Evolutionary conservation across 2,888 invertebrate genomes (phyloP), one percentile per base, ranked within the genome.

Genomic region (Hypomecis atomaria): DNA sequence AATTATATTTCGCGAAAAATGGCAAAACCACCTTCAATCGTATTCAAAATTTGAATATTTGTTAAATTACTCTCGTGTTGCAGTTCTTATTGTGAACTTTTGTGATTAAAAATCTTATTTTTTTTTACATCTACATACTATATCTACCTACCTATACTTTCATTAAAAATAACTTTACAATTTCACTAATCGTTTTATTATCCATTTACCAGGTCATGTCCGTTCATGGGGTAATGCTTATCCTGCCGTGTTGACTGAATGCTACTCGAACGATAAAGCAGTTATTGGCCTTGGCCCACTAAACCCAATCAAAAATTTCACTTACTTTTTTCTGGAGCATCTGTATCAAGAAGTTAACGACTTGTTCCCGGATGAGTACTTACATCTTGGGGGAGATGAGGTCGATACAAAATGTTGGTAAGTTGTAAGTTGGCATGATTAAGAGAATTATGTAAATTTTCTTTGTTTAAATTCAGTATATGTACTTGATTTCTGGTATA

Each of bases 381-480:
- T 98, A n/a, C 98, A 98, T 86, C 84, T 98, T 0, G 98, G 98
- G 5, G 98, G 98, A 0, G 98, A 99, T 83, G 98, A 99, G 90
- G 97, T 98, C 0, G 94, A 94, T 38, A 95, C 95, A 78, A 89
- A 91, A 57, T 98, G 98, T 82, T 98, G 98, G 98, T 96, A 84
- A 89, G 89, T 59, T 13, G 23, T 2, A 10, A 36, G 23, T 23
- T 23, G 23, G 23, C 23, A 23, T 23, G 23, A 23, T 23, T 3
- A 1, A 2, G 3, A 23, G 23, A 3, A 23, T 23, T 2, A 23
- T 23, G 1, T 3, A 23, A 23, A 23, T 23, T 23, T 2, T 23
- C 23, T 1, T 23, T 23, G 23, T 3, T 2, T 23, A 23, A 23
- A 23, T 23, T 23, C 23, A 23, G 23, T 23, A 23, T 23, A 23